Percentiles rank a stretch among this genome's conserved stretches.
These are phyloP conservation scores for Coracias cyanogaster DNA, from an alignment of 2,797 vertebrate genomes.

Conservation along the genomic window DNA sequence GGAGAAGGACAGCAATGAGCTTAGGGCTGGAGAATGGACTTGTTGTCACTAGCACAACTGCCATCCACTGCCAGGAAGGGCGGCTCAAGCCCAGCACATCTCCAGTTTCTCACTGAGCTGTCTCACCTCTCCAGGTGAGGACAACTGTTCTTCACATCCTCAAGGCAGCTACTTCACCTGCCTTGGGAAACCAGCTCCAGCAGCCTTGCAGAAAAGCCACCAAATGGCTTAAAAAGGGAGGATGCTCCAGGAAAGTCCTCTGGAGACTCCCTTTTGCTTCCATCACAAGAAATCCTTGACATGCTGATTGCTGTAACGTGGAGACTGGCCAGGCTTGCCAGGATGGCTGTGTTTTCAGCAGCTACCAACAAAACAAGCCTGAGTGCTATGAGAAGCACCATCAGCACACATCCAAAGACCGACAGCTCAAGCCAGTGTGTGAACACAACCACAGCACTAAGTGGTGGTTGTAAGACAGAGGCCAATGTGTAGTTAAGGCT, in stretches of 20 bases:
- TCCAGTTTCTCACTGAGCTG: not conserved
- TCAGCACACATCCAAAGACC: fast-evolving
- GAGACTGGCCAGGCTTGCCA: not conserved
- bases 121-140: not conserved
- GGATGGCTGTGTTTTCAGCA: not conserved
- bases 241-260: not conserved
- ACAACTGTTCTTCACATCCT: not conserved
- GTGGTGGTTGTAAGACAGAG: not conserved
- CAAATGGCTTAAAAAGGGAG: not conserved
- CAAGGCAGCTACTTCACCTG: not conserved
- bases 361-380: not conserved
- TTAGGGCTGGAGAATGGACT: not conserved
- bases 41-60: not conserved
- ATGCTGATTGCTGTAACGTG: fast-evolving
- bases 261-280: not conserved
- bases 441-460: fast-evolving
- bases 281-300: not conserved
- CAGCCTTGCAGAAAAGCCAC: not conserved
- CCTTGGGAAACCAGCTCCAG: not conserved
- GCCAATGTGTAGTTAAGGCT: fast-evolving
- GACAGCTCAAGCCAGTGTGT: not conserved
- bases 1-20: fast-evolving
- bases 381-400: not conserved
- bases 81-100: not conserved
- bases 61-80: not conserved